A percentile compares a stretch with the other conserved stretches of the same genome.
These are phyloP conservation scores for Phrynocephalus versicolor DNA, from an alignment of 2,113 vertebrate species.

Conservation along the genomic window DNA sequence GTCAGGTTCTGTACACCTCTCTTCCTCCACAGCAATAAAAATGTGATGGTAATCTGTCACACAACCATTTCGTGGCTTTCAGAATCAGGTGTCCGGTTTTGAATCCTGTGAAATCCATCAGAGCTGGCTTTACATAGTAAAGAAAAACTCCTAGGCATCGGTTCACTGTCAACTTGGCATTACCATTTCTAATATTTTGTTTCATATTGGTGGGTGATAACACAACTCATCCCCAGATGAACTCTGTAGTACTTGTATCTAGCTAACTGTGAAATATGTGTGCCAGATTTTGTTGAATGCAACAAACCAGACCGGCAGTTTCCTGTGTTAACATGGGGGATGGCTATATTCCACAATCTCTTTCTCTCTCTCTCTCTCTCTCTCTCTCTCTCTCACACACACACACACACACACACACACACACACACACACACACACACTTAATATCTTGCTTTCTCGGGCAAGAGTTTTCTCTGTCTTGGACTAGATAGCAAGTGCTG, in stretches of 20 bases:
- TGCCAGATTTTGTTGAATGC: background rate
- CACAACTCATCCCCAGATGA: background rate
- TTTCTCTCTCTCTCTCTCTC: too few species aligned
- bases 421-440: background rate
- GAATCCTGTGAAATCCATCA: too few species aligned
- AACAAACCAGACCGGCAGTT: background rate
- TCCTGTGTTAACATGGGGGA: background rate
- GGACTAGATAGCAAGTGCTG: background rate
- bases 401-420: too few species aligned
- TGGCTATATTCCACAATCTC: background rate
- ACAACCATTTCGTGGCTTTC: too few species aligned
- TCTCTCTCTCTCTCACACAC: too few species aligned
- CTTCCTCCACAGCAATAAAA: too few species aligned
- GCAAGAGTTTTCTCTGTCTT: background rate
- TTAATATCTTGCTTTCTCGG: background rate
- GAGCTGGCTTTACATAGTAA: background rate
- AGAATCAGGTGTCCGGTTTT: background rate
- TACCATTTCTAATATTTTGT: background rate
- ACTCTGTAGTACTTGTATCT: background rate
- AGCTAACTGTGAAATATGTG: background rate
- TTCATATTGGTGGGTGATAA: background rate
- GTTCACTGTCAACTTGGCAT: background rate
- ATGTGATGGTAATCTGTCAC: too few species aligned
- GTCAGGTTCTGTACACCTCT: too few species aligned
- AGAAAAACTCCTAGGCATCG: background rate